Base-by-base conservation (phyloP, 2,888 invertebrate species). In the Calephelis perditalis region DNA sequence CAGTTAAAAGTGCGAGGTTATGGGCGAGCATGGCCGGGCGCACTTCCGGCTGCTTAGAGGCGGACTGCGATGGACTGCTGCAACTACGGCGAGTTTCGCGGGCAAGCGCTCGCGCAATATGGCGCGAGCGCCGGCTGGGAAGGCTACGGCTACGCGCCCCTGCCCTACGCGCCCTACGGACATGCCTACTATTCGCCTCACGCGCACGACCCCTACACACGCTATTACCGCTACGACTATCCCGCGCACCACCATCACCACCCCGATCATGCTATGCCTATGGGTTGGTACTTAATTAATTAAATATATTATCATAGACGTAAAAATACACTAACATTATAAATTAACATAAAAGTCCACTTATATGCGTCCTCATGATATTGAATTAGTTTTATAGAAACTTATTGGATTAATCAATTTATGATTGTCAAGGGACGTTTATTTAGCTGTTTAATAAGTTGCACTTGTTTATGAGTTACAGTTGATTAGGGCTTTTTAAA, bases 81-180 rank as follows among this genome's bases (percentile, higher is more conserved):
- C 82, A 86, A 88, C 78, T 90, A 88, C 86, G 82, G 83, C 75
- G 86, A 86, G 82, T 87, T 84, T 78, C 86, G 88, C 75, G 82
- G 71, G 74, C 73, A 62, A 71, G 73, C 75, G 77, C 79, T 75
- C 74, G 81, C 76, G 70, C 77, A 77, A 74, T 81, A 81, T 75
- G 75, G 73, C 75, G 78, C 77, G 73, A 74, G 74, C 71, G 69
- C 70, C 59, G 74, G 73, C 68, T 84, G 82, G 81, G 83, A 81
- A 55, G 78, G 78, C 70, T 82, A 81, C 77, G 73, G 76, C 74
- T 86, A 84, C 74, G 79, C 82, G 78, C 71, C 71, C 65, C 66
- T 71, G 70, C 72, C 73, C 64, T 74, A 76, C 73, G 72, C 73
- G 68, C 73, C 74, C 67, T 73, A 73, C 68, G 70, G 73, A 67